phyloP scores from a whole-genome alignment of 2,797 vertebrate genomes.

The Pseudotriccus pelzelni region DNA sequence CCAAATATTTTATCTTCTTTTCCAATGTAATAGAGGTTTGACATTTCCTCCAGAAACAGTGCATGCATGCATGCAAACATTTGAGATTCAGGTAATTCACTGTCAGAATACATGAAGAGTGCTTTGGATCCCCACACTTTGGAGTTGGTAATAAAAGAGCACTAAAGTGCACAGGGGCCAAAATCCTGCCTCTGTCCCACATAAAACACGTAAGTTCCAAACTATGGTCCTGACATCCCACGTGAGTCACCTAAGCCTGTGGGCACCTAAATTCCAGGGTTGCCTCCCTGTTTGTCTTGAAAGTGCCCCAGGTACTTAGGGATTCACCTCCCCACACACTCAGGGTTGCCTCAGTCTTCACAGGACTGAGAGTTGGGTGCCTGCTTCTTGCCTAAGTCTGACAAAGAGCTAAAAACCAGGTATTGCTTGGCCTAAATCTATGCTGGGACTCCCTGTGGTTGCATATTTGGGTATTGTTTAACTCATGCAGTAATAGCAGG shows the following conservation, averaged over 20 bases:
- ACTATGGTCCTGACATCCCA: slow-evolving; percentile 21
- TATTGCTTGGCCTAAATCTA: not conserved
- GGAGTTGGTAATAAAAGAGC: not conserved
- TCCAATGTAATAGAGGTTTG: not conserved
- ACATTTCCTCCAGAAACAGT: not conserved
- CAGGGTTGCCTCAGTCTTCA: not conserved
- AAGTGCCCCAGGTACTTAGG: slow-evolving; percentile 10
- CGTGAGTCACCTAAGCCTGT: slow-evolving; percentile 40
- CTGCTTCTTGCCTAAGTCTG: not conserved
- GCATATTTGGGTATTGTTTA: not conserved
- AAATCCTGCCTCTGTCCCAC: not conserved
- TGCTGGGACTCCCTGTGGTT: not conserved
- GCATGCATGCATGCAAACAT: not conserved
- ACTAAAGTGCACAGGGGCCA: not conserved
- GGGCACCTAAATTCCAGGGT: slow-evolving; percentile 41
- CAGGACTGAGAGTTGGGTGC: not conserved
- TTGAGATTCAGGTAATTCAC: not conserved
- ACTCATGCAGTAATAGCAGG: not conserved
- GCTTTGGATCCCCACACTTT: not conserved
- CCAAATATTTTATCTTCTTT: not conserved
- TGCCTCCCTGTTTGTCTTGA: slow-evolving; percentile 38
- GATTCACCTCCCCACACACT: slow-evolving; percentile 17
- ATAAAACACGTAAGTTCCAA: not conserved
- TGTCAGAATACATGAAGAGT: not conserved
- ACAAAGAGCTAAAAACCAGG: not conserved